These are phyloP conservation scores for Hymenopus coronatus DNA, from an alignment of 2,888 invertebrate genomes.

Conservation along the genomic window DNA sequence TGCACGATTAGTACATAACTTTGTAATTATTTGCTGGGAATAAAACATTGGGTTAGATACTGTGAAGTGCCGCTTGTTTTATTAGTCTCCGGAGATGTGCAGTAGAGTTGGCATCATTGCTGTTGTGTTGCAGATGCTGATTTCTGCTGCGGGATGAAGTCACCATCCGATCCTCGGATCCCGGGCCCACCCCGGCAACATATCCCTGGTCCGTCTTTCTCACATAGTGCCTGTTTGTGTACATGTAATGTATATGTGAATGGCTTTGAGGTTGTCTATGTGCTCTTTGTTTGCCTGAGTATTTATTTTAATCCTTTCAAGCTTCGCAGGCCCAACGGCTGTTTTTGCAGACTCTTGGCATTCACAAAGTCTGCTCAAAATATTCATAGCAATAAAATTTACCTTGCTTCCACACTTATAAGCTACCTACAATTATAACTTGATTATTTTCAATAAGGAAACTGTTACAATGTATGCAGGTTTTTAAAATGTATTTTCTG, in stretches of 20 bases:
- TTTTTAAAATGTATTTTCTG: no score
- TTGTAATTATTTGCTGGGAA: no score
- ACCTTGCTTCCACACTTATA: no score
- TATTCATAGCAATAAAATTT: no score
- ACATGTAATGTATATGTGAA: neutral
- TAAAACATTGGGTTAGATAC: no score
- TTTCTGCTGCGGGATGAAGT: conserved; percentile 82
- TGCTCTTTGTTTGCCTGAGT: neutral
- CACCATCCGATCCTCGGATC: conserved; percentile 52
- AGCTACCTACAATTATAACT: no score
- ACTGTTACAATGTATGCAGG: no score
- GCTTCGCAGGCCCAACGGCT: neutral
- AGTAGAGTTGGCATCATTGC: neutral
- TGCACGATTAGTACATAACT: no score
- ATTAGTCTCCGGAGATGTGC: no score
- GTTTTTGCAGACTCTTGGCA: neutral
- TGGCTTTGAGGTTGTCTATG: neutral
- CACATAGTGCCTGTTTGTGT: conserved; percentile 3
- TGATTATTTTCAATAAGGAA: no score
- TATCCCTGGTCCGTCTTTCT: conserved; percentile 31
- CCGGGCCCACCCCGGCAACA: conserved; percentile 20
- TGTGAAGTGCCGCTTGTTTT: no score
- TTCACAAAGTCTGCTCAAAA: no score
- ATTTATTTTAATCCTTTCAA: neutral
- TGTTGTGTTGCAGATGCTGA: conserved; percentile 76